Percentiles rank a stretch among this genome's conserved stretches.
phyloP scores from a whole-genome alignment of 2,797 vertebrate genomes.

The Gouania willdenowi region DNA sequence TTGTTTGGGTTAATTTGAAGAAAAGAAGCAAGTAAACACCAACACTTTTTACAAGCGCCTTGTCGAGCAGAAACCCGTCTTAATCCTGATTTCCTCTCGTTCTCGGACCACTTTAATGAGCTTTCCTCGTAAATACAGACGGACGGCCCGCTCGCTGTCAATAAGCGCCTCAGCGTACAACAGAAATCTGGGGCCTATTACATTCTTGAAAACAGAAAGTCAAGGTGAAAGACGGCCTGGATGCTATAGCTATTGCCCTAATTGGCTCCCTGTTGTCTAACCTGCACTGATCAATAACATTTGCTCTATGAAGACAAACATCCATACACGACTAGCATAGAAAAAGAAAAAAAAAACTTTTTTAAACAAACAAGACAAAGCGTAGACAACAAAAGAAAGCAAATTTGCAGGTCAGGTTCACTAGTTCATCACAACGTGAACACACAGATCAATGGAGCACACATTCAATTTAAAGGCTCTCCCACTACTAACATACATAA shows the following conservation, averaged over 20 bases:
- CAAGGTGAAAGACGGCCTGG: constrained; percentile 43
- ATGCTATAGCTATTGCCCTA: constrained; percentile 60
- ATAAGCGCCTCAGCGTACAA: constrained; percentile 18
- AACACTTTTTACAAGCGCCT: constrained; percentile 13
- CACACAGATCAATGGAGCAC: too few species aligned
- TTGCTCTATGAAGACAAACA: constrained; percentile 45
- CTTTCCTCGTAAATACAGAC: constrained; percentile 42
- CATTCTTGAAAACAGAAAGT: constrained; percentile 18
- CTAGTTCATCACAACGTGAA: too few species aligned
- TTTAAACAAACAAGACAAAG: too few species aligned
- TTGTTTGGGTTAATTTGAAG: constrained; percentile 9
- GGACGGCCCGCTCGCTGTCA: constrained; percentile 20
- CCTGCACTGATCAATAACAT: constrained; percentile 66
- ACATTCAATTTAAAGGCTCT: too few species aligned
- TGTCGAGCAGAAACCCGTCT: constrained; percentile 36
- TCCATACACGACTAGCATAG: constrained; percentile 62
- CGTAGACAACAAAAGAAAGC: background rate
- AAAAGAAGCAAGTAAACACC: background rate
- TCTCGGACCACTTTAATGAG: constrained; percentile 47
- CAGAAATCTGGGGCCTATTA: constrained; percentile 32
- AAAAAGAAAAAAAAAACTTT: too few species aligned
- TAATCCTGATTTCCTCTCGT: constrained; percentile 19
- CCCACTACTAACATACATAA: too few species aligned
- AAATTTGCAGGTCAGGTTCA: too few species aligned
- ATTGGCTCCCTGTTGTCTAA: constrained; percentile 77